Conservation (phyloP, 2,113 vertebrate genomes). For the Psephotus haematonotus region DNA sequence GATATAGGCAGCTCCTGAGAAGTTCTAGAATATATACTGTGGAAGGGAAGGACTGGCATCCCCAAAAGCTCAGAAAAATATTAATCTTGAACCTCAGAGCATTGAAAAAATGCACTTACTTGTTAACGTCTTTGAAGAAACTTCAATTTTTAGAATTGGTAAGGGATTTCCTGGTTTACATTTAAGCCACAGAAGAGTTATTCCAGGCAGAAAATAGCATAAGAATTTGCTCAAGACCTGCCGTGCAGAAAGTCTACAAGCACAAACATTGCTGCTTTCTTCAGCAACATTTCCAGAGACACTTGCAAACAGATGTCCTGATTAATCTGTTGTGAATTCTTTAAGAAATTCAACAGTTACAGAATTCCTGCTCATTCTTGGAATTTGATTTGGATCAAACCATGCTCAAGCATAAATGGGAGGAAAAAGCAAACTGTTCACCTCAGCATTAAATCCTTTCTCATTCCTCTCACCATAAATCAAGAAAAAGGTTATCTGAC, state of each 20-base stretch:
- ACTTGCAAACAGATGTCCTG: neutral
- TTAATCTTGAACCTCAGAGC: neutral
- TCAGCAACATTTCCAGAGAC: neutral
- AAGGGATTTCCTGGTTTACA: neutral
- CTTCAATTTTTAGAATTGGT: neutral
- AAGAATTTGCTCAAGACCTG: neutral
- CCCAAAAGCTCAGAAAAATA: neutral
- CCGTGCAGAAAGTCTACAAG: neutral
- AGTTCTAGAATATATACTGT: neutral
- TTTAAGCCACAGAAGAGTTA: neutral
- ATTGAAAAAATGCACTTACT: neutral
- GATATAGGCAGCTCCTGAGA: neutral
- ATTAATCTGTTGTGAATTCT: neutral
- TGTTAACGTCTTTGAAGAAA: neutral
- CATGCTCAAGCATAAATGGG: neutral
- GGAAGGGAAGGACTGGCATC: neutral
- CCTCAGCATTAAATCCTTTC: neutral
- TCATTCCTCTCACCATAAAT: neutral
- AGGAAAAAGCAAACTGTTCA: neutral
- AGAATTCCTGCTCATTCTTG: neutral
- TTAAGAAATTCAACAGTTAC: neutral
- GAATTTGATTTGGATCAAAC: neutral
- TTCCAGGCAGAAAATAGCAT: neutral
- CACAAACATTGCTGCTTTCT: neutral
- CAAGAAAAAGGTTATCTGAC: neutral